A percentile compares a stretch with the other conserved stretches of the same genome.
phyloP scores from a whole-genome alignment of 1,140 invertebrate species.

The Heliconius congener region DNA sequence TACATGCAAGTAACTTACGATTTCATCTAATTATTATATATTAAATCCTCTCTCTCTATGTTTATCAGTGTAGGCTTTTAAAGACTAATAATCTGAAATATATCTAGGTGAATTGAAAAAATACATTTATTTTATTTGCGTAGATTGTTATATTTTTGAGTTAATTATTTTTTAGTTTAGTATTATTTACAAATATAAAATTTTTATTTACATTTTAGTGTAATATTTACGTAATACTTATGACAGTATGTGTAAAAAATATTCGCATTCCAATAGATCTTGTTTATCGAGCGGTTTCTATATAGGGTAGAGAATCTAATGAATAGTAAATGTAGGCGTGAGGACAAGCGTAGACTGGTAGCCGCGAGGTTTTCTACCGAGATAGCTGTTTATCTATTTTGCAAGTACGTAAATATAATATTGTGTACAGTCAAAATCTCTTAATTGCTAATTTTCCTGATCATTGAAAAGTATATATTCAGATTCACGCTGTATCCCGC shows the following conservation, averaged over 20 bases:
- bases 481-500: too few relatives aligned
- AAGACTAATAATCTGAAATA: neutral
- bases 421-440: neutral
- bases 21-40: conserved; percentile 40
- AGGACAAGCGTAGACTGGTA: conserved; percentile 26
- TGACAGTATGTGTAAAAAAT: conserved; percentile 42
- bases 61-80: conserved; percentile 17
- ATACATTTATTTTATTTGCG: neutral
- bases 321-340: conserved; percentile 63
- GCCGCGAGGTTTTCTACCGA: conserved; percentile 15
- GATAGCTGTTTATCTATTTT: neutral
- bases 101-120: neutral
- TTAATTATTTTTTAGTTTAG: neutral
- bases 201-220: neutral
- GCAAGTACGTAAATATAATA: neutral
- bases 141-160: neutral
- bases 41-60: conserved; percentile 37
- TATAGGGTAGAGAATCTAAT: conserved; percentile 67
- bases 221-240: neutral
- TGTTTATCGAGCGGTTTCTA: conserved; percentile 59
- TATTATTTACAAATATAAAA: neutral
- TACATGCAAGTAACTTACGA: conserved; percentile 32
- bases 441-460: neutral
- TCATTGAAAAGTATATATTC: neutral
- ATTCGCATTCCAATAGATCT: conserved; percentile 49